Percentiles rank a stretch among this genome's conserved stretches.
phyloP scores from a whole-genome alignment of 2,113 vertebrate species.

The Thymallus thymallus region DNA sequence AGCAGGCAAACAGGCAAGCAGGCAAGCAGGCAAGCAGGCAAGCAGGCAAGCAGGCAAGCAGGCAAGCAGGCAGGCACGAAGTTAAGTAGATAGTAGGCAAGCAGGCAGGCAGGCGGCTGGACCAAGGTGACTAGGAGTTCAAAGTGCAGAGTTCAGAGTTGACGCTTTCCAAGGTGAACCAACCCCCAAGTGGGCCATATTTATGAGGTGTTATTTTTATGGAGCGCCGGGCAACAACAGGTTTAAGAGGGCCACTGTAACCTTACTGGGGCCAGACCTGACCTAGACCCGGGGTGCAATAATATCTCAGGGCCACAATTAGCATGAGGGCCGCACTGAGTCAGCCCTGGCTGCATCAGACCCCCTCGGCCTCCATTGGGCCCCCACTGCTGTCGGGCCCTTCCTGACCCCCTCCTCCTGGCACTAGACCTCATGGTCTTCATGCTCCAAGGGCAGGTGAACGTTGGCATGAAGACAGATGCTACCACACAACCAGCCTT shows the following conservation, averaged over 20 bases:
- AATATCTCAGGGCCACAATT: constrained; percentile 70
- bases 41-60: background rate
- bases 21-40: background rate
- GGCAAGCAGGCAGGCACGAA: background rate
- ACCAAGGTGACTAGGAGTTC: constrained; percentile 60
- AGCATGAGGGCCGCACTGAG: constrained; percentile 57
- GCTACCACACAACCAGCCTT: background rate
- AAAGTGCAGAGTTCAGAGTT: constrained; percentile 65
- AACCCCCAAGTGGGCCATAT: constrained; percentile 53
- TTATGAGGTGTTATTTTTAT: constrained; percentile 81
- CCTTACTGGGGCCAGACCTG: constrained; percentile 65
- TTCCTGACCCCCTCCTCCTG: background rate
- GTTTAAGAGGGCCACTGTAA: constrained; percentile 73
- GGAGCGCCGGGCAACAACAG: constrained; percentile 74
- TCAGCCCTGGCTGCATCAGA: constrained; percentile 43
- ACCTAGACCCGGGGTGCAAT: constrained; percentile 59
- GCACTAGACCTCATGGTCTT: constrained; percentile 22
- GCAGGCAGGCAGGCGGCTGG: constrained; percentile 16
- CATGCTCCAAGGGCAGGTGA: constrained; percentile 21
- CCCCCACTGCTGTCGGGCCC: constrained; percentile 18
- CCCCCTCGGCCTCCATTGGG: constrained; percentile 9
- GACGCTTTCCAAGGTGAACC: constrained; percentile 31
- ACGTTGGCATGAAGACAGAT: constrained; percentile 28
- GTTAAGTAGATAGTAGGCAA: background rate
- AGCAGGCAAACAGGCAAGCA: too few relatives aligned